Conservation (phyloP, 2,113 vertebrate genomes). For the Lampris incognitus region DNA sequence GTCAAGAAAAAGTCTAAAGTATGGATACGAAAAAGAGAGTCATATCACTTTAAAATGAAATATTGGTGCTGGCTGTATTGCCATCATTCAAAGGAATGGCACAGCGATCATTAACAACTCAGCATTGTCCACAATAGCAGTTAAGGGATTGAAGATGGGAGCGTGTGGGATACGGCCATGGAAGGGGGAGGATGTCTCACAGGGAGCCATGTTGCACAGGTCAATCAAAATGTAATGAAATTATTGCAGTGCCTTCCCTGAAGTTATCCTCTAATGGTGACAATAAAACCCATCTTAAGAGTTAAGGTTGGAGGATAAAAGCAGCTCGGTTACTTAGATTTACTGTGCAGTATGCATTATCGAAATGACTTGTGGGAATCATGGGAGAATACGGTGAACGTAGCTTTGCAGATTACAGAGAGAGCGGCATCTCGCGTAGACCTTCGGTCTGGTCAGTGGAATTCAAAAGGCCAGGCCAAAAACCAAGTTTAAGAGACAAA, state of each 20-base stretch:
- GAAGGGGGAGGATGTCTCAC: slow-evolving; percentile 8
- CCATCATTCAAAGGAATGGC: slow-evolving; percentile 17
- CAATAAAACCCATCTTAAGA: slow-evolving; percentile 8
- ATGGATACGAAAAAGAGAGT: slow-evolving; percentile 6
- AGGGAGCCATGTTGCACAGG: slow-evolving; percentile 26
- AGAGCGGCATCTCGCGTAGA: not conserved
- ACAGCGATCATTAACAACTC: slow-evolving; percentile 19
- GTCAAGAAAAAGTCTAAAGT: slow-evolving; percentile 12
- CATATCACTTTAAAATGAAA: slow-evolving; percentile 36
- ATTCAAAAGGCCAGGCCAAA: slow-evolving; percentile 29
- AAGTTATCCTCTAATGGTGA: slow-evolving; percentile 27
- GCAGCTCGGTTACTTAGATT: slow-evolving; percentile 13
- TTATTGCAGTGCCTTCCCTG: slow-evolving; percentile 17
- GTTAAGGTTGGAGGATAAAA: slow-evolving; percentile 18
- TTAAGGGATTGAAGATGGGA: not conserved
- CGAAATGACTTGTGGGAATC: slow-evolving; percentile 25
- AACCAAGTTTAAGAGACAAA: slow-evolving; percentile 7
- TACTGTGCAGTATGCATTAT: slow-evolving; percentile 19
- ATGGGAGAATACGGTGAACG: not conserved
- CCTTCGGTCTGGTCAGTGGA: slow-evolving; percentile 25
- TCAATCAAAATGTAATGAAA: slow-evolving; percentile 47
- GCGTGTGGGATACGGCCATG: slow-evolving; percentile 21
- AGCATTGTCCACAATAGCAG: slow-evolving; percentile 7
- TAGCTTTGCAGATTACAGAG: slow-evolving; percentile 24
- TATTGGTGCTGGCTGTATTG: slow-evolving; percentile 23